A percentile compares a stretch with the other conserved stretches of the same genome.
Evolutionary conservation across 35 echinoderm and acorn worm species (phyloP).

Genomic region (Ptychodera flava): DNA sequence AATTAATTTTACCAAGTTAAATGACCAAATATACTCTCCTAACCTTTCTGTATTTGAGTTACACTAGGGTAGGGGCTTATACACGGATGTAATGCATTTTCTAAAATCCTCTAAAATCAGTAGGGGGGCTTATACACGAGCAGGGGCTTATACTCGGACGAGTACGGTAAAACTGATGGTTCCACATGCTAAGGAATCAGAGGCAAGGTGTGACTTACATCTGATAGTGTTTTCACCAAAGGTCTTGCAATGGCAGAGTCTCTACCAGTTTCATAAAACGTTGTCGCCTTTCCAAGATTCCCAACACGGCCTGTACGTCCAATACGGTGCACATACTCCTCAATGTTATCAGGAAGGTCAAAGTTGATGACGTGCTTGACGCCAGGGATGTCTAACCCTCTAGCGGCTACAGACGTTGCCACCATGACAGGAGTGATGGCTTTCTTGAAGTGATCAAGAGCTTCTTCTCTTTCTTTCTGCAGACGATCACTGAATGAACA

Average conservation of each 20-base stretch:
- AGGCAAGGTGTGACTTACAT: no score
- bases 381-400: slow-evolving; percentile 83
- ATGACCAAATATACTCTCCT: no score
- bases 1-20: no score
- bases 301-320: slow-evolving; percentile 94
- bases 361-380: slow-evolving; percentile 99
- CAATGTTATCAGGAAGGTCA: slow-evolving; percentile 70
- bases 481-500: slow-evolving; percentile 66
- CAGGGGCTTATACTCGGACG: no score
- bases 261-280: slow-evolving; percentile 68
- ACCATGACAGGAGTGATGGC: slow-evolving; percentile 74
- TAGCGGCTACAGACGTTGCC: slow-evolving; percentile 84
- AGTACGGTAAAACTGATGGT: no score
- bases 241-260: slow-evolving; percentile 61
- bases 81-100: no score
- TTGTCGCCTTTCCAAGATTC: slow-evolving; percentile 73
- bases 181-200: no score
- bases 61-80: no score
- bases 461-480: slow-evolving; percentile 92
- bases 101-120: no score
- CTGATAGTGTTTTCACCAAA: slow-evolving; percentile 76
- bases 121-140: no score
- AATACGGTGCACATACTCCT: slow-evolving; percentile 94
- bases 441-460: slow-evolving; percentile 61
- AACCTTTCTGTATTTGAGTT: no score